Evolutionary conservation across 2,888 invertebrate genomes (phyloP), one percentile per base, ranked within the genome.

Genomic region (Parascotia fuliginaria): DNA sequence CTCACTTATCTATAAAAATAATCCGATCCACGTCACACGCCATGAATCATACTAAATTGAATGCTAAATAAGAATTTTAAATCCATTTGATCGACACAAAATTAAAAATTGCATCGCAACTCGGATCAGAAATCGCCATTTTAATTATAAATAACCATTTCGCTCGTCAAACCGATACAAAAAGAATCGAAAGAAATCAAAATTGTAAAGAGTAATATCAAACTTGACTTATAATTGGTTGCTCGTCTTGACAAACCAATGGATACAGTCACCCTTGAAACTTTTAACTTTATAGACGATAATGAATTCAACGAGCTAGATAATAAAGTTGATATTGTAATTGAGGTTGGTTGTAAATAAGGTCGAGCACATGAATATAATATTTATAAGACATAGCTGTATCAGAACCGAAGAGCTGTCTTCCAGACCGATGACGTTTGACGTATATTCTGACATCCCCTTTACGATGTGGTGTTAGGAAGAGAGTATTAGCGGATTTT

Each of bases 341-440:
- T 28, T 48, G 28, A 42, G 28, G 28, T 32, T 38, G 12, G 43
- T 48, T 28, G 42, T 60, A 70, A 61, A 47, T 75, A 80, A 85
- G 81, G 84, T 75, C 65, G 61, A 72, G 67, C 76, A 75, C 65
- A 78, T 72, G 79, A 73, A 73, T 69, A 80, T 84, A 84, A 82
- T 89, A 89, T 90, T 89, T 89, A 90, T 89, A 91, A 89, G 87
- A 83, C 81, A 82, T 62, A 81, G 80, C 71, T 83, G 81, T 88
- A 91, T 89, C 89, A 89, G 79, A 87, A 87, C 88, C 89, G 85
- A 86, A 85, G 85, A 81, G 83, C 89, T 69, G 86, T 91, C 89
- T 91, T 88, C 84, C 84, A 85, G 74, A 72, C 85, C 89, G 89
- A 90, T 92, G 92, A 91, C 89, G 91, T 91, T 91, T 91, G 92